Conservation (phyloP, 2,113 vertebrate genomes). For the Chauna torquata region DNA sequence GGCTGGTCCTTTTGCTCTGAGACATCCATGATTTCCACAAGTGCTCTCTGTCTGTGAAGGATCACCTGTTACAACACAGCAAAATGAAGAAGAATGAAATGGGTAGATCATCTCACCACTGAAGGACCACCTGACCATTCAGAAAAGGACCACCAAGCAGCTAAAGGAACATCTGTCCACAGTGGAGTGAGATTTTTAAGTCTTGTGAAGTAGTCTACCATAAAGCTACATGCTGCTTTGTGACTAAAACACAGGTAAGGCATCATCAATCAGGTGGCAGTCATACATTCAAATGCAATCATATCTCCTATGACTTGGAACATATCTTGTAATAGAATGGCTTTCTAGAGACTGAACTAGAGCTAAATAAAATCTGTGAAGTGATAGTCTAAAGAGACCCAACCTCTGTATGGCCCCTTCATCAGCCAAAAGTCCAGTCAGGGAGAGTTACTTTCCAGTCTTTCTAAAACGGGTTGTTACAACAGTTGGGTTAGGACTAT, state of each 20-base stretch:
- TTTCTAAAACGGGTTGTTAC: background rate
- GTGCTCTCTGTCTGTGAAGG: background rate
- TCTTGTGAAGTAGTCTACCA: background rate
- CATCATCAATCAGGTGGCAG: background rate
- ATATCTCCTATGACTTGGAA: background rate
- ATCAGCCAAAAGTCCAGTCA: background rate
- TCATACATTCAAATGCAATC: background rate
- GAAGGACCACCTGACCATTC: background rate
- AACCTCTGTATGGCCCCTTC: background rate
- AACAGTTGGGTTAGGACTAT: background rate
- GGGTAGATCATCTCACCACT: background rate
- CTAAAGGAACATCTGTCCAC: background rate
- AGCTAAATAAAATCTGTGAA: background rate
- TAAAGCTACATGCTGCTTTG: background rate
- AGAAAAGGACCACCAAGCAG: background rate
- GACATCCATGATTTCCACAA: background rate
- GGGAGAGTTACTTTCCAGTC: background rate
- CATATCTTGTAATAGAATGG: background rate
- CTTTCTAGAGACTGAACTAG: background rate
- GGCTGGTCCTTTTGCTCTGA: background rate
- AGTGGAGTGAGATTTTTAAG: background rate
- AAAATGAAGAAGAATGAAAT: background rate
- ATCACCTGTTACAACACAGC: background rate
- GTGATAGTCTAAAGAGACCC: background rate
- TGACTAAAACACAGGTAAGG: background rate